Evolutionary conservation across 1,140 invertebrate genomes (phyloP).

Genomic region (Melitaea cinxia): DNA sequence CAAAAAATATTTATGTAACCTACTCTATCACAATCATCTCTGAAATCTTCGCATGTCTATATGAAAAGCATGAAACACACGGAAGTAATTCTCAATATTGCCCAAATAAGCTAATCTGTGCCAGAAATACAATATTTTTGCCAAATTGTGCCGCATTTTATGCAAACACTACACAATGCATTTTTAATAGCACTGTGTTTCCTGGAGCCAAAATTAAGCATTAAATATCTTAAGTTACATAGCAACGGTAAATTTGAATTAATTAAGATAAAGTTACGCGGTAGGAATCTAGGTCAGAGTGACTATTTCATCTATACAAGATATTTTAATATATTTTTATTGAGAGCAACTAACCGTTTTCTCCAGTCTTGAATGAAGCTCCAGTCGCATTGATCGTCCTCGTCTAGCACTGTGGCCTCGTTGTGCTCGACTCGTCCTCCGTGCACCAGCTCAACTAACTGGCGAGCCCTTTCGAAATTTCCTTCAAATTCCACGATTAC

Average conservation of each 20-base stretch:
- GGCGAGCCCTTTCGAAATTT: constrained; percentile 83
- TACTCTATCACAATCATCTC: constrained; percentile 10
- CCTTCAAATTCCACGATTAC: constrained; percentile 85
- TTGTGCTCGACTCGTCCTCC: constrained; percentile 76
- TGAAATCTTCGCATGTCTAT: constrained; percentile 21
- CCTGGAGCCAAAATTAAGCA: constrained; percentile 32
- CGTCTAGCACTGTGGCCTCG: constrained; percentile 71
- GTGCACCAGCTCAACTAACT: constrained; percentile 82
- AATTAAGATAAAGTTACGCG: constrained; percentile 30
- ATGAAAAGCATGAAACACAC: background rate
- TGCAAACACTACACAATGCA: constrained; percentile 30
- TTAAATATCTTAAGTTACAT: constrained; percentile 30
- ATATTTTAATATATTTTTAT: constrained; percentile 25
- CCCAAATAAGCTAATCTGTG: constrained; percentile 5
- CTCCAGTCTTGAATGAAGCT: constrained; percentile 89
- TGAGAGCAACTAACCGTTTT: constrained; percentile 80
- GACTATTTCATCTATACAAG: constrained; percentile 6
- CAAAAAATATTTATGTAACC: constrained; percentile 30
- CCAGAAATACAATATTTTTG: constrained; percentile 20
- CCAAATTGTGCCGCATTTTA: constrained; percentile 10
- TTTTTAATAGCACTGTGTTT: constrained; percentile 29
- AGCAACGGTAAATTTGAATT: constrained; percentile 36
- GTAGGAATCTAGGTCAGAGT: constrained; percentile 22
- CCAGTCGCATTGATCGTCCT: constrained; percentile 85
- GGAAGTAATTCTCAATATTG: background rate